Base-by-base conservation (phyloP, 2,113 vertebrate species). In the Erythrolamprus reginae region DNA sequence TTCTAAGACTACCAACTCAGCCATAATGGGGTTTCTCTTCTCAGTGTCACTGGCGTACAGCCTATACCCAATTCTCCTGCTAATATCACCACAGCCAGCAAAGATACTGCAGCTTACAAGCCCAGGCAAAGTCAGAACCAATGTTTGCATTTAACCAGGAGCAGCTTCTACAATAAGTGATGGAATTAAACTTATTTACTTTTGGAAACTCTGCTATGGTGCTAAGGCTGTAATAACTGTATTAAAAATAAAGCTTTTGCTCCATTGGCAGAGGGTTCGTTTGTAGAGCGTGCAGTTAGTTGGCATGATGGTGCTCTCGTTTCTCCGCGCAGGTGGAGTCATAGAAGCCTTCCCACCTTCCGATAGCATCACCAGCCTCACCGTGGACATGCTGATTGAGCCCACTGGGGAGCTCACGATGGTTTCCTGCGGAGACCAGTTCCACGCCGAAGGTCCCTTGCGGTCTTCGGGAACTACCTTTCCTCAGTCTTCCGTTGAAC, bases 371-470 rank as follows among this genome's bases (percentile, higher is more conserved):
- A 98, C 98, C 53, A 98, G 97, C 94, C 94, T 99, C 70, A 98
- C 97, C 0, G 98, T 98, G 94, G 98, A 99, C 95, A 92, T 99
- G 97, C 96, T 99, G 92, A 97, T 99, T 88, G 98, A 98, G 93
- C 98, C 98, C 1, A 96, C 92, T 0, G 98, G 98, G 86, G 93
- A 97, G 90, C 94, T 98, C 90, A 94, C 92, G 0, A 92, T 98
- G 90, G 89, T 98, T 89, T 97, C 98, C 0, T 98, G 97, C 42
- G 98, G 98, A 52, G 98, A 99, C 92, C 98, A 98, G 94, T 96
- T 99, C 84, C 98, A 97, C 0, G 95, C 97, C 0, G 95, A 97
- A 0, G 96, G 97, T 89, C 96, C 97, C 38, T 94, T 98, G 93
- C 93, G 96, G 26, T 96, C 96, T 21, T 93, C 97, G 0, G 98